These are phyloP conservation scores for Exocentrus adspersus DNA, from an alignment of 2,888 invertebrate species.

Conservation along the genomic window DNA sequence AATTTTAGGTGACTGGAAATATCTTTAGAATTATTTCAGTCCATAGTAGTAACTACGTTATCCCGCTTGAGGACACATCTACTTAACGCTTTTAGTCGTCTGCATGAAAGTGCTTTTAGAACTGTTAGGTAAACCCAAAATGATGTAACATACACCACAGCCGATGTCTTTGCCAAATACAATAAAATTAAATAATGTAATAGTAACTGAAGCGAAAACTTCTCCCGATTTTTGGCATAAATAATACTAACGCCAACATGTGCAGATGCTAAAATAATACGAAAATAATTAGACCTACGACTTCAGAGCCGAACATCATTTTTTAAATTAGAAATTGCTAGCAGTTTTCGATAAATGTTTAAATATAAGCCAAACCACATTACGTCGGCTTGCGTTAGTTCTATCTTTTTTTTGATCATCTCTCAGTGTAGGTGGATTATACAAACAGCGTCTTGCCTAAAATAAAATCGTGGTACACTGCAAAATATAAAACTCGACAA, in stretches of 20 bases:
- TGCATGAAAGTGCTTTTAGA: too few species aligned
- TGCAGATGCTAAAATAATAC: too few species aligned
- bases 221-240: too few species aligned
- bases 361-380: not conserved
- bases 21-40: too few species aligned
- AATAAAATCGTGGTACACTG: not conserved
- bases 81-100: too few species aligned
- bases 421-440: conserved; percentile 11
- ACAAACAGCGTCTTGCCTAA: conserved; percentile 7
- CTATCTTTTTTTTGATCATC: conserved; percentile 1
- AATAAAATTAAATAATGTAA: not conserved
- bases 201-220: too few species aligned
- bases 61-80: too few species aligned
- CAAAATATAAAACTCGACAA: not conserved
- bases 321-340: not conserved
- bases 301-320: not conserved
- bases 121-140: conserved; percentile 9
- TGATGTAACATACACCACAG: conserved; percentile 1
- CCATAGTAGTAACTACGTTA: too few species aligned
- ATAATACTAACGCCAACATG: too few species aligned
- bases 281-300: too few species aligned
- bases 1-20: too few species aligned
- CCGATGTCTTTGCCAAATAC: conserved; percentile 8
- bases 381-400: not conserved
- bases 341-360: not conserved